Evolutionary conservation across 2,797 vertebrate genomes (phyloP), one percentile per base, ranked within the genome.

Genomic region (Falco cherrug): DNA sequence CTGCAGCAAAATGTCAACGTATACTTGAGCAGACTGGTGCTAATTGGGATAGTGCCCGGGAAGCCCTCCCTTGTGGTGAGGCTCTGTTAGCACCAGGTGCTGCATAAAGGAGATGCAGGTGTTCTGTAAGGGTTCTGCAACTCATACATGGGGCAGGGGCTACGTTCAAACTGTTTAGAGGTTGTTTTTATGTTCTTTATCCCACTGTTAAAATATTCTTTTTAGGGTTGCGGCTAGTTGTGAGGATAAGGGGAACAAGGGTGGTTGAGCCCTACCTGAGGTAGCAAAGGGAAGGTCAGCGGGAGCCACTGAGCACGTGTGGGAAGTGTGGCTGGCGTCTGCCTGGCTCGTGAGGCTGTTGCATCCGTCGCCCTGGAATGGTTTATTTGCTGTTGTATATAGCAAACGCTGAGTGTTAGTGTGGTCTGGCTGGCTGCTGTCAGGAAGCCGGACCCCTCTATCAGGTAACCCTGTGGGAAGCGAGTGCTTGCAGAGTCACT

Each of bases 101-200:
- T 57, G 12, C 26, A 24, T 45, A 4, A 77, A 69, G 53, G 28
- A 81, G 77, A 43, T 80, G 26, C 17, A 67, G 59, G 51, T 1
- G 6, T 19, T 82, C 56, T 82, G 5, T 65, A 17, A 39, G 77
- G 47, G 31, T 43, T 21, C 59, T 92, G 71, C 51, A 64, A 1
- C 56, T 83, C 43, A 0, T 45, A 31, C 4, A 0, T 13, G 20
- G 39, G 48, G 19, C 48, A 83, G 61, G 11, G 18, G 26, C 57
- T 84, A 2, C 0, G 0, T 68, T 90, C 60, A 83, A 3, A 26
- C 61, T 43, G 16, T 45, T 6, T 20, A 35, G 43, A 80, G 28
- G 4, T 37, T 75, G 22, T 41, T 74, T 56, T 63, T 61, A 18
- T 84, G 80, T 73, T 54, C 47, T 63, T 80, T 48, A 33, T 80